A percentile compares a stretch with the other conserved stretches of the same genome.
Evolutionary conservation across 1,140 invertebrate species (phyloP).

Genomic region (Drosophila micromelanica): DNA sequence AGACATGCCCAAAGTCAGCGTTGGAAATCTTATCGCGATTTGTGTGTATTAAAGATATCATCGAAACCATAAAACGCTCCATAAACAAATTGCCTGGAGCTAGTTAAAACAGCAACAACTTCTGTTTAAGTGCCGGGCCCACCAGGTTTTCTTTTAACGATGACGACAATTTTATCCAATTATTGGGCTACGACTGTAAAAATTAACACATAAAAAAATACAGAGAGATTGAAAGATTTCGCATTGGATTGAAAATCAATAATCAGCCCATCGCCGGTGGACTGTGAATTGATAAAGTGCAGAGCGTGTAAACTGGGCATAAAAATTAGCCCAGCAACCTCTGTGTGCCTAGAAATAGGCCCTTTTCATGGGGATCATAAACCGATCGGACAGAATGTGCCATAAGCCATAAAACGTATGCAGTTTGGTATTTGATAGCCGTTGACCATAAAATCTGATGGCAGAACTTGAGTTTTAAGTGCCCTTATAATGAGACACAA

Average conservation of each 20-base stretch:
- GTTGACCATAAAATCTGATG: slow-evolving; percentile 42
- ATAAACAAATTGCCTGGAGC: slow-evolving; percentile 48
- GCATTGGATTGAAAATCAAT: slow-evolving; percentile 48
- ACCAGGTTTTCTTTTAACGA: slow-evolving; percentile 33
- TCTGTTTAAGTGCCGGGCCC: slow-evolving; percentile 47
- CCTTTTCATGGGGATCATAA: slow-evolving; percentile 36
- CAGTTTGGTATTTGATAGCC: slow-evolving; percentile 50
- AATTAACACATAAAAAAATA: slow-evolving; percentile 44
- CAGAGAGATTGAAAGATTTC: slow-evolving; percentile 18
- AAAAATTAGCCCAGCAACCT: slow-evolving; percentile 38
- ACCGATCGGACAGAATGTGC: slow-evolving; percentile 45
- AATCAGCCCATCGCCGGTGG: slow-evolving; percentile 22
- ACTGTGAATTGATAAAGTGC: slow-evolving; percentile 25
- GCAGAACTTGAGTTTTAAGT: slow-evolving; percentile 42
- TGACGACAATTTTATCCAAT: slow-evolving; percentile 56
- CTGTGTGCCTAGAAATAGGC: background rate
- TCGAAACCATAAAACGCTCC: slow-evolving; percentile 28
- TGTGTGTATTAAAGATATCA: slow-evolving; percentile 20
- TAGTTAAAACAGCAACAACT: slow-evolving; percentile 34
- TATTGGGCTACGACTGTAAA: slow-evolving; percentile 48
- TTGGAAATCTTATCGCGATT: slow-evolving; percentile 29
- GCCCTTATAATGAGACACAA: slow-evolving; percentile 59
- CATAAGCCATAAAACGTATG: slow-evolving; percentile 52
- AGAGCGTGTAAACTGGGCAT: slow-evolving; percentile 48
- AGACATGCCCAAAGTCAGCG: background rate